phyloP scores from a whole-genome alignment of 2,113 vertebrate genomes.

The Mohoua ochrocephala region DNA sequence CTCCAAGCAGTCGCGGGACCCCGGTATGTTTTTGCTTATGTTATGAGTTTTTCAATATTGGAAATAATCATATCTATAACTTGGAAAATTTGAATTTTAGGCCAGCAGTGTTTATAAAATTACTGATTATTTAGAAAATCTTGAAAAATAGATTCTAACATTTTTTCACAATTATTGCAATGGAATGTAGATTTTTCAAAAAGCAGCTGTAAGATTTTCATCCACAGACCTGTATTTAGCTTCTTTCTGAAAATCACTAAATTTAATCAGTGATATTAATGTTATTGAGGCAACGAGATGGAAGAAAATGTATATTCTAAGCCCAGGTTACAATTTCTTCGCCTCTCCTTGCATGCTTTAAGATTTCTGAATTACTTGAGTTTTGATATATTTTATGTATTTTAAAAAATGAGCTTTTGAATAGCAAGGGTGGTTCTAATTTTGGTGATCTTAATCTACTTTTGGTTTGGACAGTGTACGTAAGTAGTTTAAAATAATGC shows the following conservation, averaged over 20 bases:
- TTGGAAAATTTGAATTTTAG: neutral
- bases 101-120: neutral
- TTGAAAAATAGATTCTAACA: neutral
- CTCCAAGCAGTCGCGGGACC: conserved; percentile 54
- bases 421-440: neutral
- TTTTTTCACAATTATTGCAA: neutral
- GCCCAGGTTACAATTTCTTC: neutral
- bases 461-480: neutral
- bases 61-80: neutral
- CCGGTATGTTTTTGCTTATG: conserved; percentile 58
- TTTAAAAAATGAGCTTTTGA: neutral
- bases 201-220: neutral
- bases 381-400: neutral
- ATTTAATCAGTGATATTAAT: neutral
- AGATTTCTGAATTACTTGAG: neutral
- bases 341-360: neutral
- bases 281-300: neutral
- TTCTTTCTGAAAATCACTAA: neutral
- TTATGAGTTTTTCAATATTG: neutral
- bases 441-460: neutral
- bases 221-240: neutral
- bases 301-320: neutral
- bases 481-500: neutral
- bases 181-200: neutral
- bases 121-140: neutral